Evolutionary conservation across 2,888 invertebrate genomes (phyloP), one percentile per base, ranked within the genome.

Genomic region (Hyalella azteca): DNA sequence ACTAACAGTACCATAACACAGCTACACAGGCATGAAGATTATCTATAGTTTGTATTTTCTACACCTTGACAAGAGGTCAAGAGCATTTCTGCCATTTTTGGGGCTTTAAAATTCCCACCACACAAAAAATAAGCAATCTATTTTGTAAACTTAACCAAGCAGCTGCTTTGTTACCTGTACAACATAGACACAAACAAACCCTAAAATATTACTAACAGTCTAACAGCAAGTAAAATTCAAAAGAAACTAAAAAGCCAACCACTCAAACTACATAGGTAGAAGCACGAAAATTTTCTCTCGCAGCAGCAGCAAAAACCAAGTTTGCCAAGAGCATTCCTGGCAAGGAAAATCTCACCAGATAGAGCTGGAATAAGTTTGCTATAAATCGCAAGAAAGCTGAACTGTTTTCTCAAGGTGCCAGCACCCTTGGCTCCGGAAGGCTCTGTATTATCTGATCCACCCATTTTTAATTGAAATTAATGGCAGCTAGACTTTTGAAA

Each of bases 321-420:
- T 45, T 11, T 45, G 45, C 45, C 15, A 45, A 45, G 15, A 45
- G 45, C 45, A 45, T 45, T 9, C 45, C 45, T 45, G 11, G 9
- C 11, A 15, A 9, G 45, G 9, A 36, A 66, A 29, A 39, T 13
- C 66, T 66, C 66, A 66, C 66, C 66, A 29, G 66, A n/a, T 3
- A 66, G 66, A 22, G 36, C 66, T 7, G 39, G 39, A 66, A 66
- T 36, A 2, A 66, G 66, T 66, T 66, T 66, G 39, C 29, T 36
- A 66, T 66, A 66, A 32, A 66, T 32, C 5, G 66, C 66, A 32
- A 66, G 36, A 36, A 66, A 66, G 36, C 66, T 66, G 39, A 66
- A 66, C 9, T 66, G 32, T n/a, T 66, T 66, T 4, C 66, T 39
- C 66, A 66, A 36, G 22, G 66, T 66, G 13, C 66, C 66, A 22